Base-by-base conservation (phyloP, 1,140 invertebrate genomes). In the Heliconius eleuchia region DNA sequence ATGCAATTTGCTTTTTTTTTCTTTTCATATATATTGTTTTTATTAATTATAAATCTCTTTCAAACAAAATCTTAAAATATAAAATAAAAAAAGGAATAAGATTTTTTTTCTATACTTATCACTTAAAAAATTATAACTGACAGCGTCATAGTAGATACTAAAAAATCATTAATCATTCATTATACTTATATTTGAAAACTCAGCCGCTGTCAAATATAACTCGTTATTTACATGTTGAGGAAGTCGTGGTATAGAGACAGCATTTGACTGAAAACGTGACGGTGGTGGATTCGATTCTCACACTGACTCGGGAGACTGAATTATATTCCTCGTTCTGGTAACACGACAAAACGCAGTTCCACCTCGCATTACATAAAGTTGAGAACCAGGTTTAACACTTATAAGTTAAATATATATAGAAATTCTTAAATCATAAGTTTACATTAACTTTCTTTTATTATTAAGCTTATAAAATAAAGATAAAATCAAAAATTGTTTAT, bases 1-100 rank as follows among this genome's bases (percentile, higher is more conserved):
- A 81, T 71, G 72, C 76, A 78, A 73, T 30, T 76, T 27, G 27
- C 23, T 30, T 13, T 66, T 66, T 66, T 23, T 66, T 46, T 16
- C 42, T 46, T 16, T 66, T 30, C 27, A 66, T 23, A 66, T 30
- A 30, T 66, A 66, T 52, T 52, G 50, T 52, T 30, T 46, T 46
- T 46, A 46, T 46, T 16, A 46, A 16, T 46, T 46, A 46, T 46
- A 46, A 46, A 46, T 46, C 42, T 46, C 42, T 46, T 13, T 46
- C 16, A 16, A 46, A 46, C 13, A 46, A 13, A 46, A 46, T 46
- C 13, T 16, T 46, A 4, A 46, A 46, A 16, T 52, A 6, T 52
- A 19, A 19, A 37, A 52, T 52, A 19, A 52, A 7, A 52, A 52
- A 18, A 52, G 18, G 50, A 52, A 52, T 52, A 52, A 52, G 5